Conservation (phyloP, 2,888 invertebrate species). For the Hirtodrosophila trivittata region DNA sequence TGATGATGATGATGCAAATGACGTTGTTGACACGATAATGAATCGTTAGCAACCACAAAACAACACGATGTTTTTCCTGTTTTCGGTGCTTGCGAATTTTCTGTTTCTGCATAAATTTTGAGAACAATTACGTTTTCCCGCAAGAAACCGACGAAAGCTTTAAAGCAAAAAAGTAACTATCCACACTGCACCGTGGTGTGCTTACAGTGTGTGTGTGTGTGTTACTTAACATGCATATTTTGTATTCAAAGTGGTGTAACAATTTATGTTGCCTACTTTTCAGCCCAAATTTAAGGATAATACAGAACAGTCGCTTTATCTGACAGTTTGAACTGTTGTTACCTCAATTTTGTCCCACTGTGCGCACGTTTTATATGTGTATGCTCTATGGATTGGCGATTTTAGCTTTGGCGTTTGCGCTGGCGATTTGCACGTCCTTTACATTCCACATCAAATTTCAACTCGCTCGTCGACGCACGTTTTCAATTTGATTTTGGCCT, state of each 20-base stretch:
- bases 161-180: conserved; percentile 1
- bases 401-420: not conserved
- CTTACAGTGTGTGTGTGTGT: not conserved
- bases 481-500: conserved; percentile 41
- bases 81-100: conserved; percentile 34
- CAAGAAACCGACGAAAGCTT: conserved; percentile 3
- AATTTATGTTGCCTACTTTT: conserved; percentile 1
- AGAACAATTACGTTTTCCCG: conserved; percentile 58
- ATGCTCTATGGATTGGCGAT: too few species aligned
- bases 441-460: conserved; percentile 23
- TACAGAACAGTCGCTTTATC: not conserved
- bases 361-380: conserved; percentile 12
- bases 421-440: conserved; percentile 17
- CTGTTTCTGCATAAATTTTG: conserved; percentile 45
- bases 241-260: too few species aligned
- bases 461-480: conserved; percentile 40
- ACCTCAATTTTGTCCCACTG: conserved; percentile 13
- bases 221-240: too few species aligned
- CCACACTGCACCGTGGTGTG: conserved; percentile 14
- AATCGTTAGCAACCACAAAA: conserved; percentile 41
- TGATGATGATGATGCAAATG: conserved; percentile 1
- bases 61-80: conserved; percentile 37
- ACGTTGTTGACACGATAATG: conserved; percentile 36
- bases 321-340: conserved; percentile 1
- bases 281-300: not conserved